These are phyloP conservation scores for Eulemur rubriventer DNA, from an alignment of 2,797 vertebrate species.

Conservation along the genomic window DNA sequence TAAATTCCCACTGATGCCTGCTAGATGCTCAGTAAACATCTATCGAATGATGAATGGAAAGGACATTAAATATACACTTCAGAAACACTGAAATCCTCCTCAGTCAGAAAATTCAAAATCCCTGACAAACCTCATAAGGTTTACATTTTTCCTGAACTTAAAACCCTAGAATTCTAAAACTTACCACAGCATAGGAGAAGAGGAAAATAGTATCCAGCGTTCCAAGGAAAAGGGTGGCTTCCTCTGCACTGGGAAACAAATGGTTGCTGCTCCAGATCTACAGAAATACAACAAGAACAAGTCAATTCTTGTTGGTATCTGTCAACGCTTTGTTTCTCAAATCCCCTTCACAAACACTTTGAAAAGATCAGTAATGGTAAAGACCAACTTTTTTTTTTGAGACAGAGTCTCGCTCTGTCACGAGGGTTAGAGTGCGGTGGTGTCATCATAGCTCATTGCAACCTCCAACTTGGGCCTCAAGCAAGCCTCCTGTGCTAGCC, in stretches of 20 bases:
- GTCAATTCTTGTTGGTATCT: not conserved
- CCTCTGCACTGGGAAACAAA: constrained; percentile 89
- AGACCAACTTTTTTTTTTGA: not conserved
- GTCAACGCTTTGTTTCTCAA: not conserved
- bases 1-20: not conserved
- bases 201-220: constrained; percentile 95
- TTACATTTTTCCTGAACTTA: not conserved
- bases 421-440: too few relatives aligned
- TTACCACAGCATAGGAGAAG: constrained; percentile 97
- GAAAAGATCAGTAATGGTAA: not conserved
- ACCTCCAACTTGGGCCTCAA: too few relatives aligned
- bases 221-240: constrained; percentile 96
- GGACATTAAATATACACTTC: not conserved
- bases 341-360: not conserved
- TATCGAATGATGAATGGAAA: not conserved
- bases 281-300: not conserved
- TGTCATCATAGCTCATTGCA: too few relatives aligned
- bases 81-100: not conserved
- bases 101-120: constrained; percentile 3
- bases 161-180: constrained; percentile 70
- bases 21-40: not conserved
- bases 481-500: too few relatives aligned
- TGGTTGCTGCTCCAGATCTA: constrained; percentile 92
- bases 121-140: not conserved
- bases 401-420: too few relatives aligned